phyloP scores from a whole-genome alignment of 1,140 invertebrate genomes.

The Globodera rostochiensis region DNA sequence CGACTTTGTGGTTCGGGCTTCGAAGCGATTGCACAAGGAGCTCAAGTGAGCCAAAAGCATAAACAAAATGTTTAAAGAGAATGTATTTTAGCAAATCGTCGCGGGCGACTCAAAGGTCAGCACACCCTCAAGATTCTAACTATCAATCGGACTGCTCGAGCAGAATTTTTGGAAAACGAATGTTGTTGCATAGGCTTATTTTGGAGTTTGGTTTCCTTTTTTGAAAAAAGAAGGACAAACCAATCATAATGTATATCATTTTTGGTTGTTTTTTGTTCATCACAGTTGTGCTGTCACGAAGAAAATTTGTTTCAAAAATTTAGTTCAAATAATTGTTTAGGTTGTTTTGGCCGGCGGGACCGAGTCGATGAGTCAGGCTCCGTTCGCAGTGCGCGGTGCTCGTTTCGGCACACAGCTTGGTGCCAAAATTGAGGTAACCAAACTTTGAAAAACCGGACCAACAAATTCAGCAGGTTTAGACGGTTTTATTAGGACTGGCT shows the following conservation, averaged over 20 bases:
- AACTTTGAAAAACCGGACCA: no score
- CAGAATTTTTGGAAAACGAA: no score
- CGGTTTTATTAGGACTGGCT: no score
- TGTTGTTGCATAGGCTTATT: no score
- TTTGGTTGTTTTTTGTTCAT: neutral
- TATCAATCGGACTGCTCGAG: no score
- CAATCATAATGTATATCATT: no score
- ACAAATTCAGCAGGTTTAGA: no score
- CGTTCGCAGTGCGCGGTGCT: constrained; percentile 82
- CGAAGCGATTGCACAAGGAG: constrained; percentile 85
- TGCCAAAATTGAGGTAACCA: constrained; percentile 70
- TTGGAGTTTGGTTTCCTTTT: no score
- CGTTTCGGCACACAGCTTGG: constrained; percentile 90
- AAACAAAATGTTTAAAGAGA: neutral
- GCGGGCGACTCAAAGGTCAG: constrained; percentile 76
- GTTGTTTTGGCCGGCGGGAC: constrained; percentile 87
- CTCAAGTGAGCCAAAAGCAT: constrained; percentile 73
- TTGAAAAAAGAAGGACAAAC: no score
- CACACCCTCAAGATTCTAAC: neutral
- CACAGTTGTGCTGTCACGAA: no score
- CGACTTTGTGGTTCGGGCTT: constrained; percentile 86
- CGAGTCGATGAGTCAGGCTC: constrained; percentile 94
- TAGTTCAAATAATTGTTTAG: neutral
- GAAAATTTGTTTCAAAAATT: no score
- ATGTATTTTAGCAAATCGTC: constrained; percentile 77